Evolutionary conservation across 2,888 invertebrate genomes (phyloP).

Genomic region (Graphium colonna): DNA sequence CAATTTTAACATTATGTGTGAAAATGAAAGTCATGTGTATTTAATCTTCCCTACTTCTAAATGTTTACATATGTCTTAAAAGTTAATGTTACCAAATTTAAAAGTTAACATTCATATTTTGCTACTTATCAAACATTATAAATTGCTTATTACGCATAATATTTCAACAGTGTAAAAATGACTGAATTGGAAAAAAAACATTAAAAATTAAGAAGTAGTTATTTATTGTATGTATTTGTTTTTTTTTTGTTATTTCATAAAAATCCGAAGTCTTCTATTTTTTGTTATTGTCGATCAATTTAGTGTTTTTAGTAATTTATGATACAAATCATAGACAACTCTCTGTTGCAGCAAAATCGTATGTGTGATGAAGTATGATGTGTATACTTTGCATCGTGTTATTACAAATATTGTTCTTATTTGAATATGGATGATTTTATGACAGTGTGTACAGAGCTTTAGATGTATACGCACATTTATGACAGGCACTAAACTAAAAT

Average conservation of each 20-base stretch:
- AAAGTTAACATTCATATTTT: not conserved
- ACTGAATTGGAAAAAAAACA: constrained; percentile 12
- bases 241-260: not conserved
- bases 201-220: not conserved
- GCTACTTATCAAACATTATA: not conserved
- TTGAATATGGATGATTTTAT: not conserved
- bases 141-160: constrained; percentile 3
- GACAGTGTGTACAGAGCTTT: not conserved
- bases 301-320: not conserved
- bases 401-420: not conserved
- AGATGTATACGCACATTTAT: not conserved
- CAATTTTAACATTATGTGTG: constrained; percentile 13
- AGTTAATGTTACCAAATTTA: too few relatives aligned
- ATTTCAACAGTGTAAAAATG: constrained; percentile 10
- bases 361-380: not conserved
- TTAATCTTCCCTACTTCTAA: too few relatives aligned
- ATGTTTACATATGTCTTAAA: too few relatives aligned
- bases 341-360: not conserved
- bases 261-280: too few relatives aligned
- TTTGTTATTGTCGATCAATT: not conserved
- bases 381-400: not conserved
- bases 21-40: not conserved
- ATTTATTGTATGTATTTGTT: constrained; percentile 10
- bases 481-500: too few relatives aligned
- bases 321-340: not conserved